These are phyloP conservation scores for Vulpes lagopus DNA, from an alignment of 2,113 vertebrate species.

Conservation along the genomic window DNA sequence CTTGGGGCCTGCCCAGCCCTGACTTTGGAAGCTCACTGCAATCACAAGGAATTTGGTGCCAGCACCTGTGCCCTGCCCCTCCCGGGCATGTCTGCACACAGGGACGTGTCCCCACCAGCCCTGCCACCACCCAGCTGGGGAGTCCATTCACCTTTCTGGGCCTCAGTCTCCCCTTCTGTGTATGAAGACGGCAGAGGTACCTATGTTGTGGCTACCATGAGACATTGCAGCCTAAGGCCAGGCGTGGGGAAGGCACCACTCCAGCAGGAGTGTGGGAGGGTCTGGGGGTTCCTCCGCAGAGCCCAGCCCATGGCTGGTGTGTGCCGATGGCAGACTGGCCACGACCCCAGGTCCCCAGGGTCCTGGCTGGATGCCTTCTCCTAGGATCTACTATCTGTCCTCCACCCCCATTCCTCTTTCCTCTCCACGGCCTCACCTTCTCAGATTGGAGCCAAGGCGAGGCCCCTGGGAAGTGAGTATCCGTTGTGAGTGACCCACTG, in stretches of 20 bases:
- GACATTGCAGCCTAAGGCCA: neutral
- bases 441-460: neutral
- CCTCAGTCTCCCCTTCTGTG: neutral
- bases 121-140: neutral
- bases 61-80: neutral
- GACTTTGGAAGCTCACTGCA: neutral
- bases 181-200: neutral
- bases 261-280: neutral
- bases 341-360: neutral
- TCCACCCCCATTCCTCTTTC: too few species aligned
- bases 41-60: neutral
- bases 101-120: neutral
- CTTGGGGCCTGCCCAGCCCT: neutral
- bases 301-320: neutral
- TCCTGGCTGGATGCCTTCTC: neutral
- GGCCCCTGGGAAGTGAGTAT: neutral
- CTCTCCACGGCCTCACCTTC: rapidly evolving
- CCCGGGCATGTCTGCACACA: neutral
- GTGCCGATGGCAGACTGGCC: neutral
- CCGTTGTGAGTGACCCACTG: neutral
- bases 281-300: neutral
- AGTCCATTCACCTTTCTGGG: neutral
- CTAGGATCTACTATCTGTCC: neutral
- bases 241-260: rapidly evolving
- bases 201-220: too few species aligned